Base-by-base conservation (phyloP, 2,888 invertebrate genomes). In the Microctonus aethiopoides region DNA sequence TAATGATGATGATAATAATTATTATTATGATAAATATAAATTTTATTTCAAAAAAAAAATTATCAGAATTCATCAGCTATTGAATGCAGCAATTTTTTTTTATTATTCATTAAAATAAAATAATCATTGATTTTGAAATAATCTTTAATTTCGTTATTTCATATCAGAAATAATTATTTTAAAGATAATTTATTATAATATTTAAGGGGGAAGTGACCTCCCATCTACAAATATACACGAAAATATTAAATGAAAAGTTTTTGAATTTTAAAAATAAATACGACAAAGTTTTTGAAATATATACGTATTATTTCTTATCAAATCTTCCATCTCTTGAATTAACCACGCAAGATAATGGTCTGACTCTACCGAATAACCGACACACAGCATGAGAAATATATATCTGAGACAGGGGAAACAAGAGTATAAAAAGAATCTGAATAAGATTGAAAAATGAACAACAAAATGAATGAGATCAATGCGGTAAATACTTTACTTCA, bases 401-500 rank as follows among this genome's bases (percentile, higher is more conserved):
- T 41, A 34, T 22, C 16, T 51, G 67, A 36, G 39, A 57, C 11
- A 64, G 41, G 56, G 61, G 41, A 64, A 61, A 39, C 54, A 70
- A 52, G 59, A 71, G 74, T 66, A 24, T 59, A 63, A 62, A 22
- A 60, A 39, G 67, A 65, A 67, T 32, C 51, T 61, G 61, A 24
- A 51, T 16, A 60, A 39, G 68, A 65, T 63, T 39, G 57, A 65
- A 61, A 20, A 51, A 61, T 60, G 61, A 24, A 64, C 29, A 68
- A 46, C 29, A 32, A 65, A 7, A 16, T n/a, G 29, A 29, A 29
- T 29, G 29, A 29, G 29, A 29, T 29, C 4, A 29, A 29, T 29
- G n/a, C n/a, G 7, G 7, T 29, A 29, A 29, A 29, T 29, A 29
- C 29, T 29, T 3, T 29, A 29, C 29, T 29, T 29, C 4, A n/a